These are phyloP conservation scores for Diprion similis DNA, from an alignment of 1,140 invertebrate species.

Conservation along the genomic window DNA sequence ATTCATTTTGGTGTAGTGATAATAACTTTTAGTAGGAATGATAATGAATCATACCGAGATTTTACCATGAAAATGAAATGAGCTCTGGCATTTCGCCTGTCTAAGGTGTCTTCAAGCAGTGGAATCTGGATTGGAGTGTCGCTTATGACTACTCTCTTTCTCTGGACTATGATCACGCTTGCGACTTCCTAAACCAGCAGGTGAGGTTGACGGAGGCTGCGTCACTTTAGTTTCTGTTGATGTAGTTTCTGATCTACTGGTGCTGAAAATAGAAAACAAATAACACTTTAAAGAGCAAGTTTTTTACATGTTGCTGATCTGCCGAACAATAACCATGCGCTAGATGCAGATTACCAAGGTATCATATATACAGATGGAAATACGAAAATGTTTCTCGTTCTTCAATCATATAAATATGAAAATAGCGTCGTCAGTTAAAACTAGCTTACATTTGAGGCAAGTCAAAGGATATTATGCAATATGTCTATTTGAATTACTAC, in stretches of 20 bases:
- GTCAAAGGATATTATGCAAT: too few relatives aligned
- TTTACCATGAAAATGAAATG: conserved; percentile 1
- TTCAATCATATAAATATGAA: too few relatives aligned
- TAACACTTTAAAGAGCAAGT: background rate
- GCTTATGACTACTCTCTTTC: conserved; percentile 44
- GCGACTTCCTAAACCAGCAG: conserved; percentile 29
- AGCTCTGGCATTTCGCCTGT: background rate
- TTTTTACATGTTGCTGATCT: too few relatives aligned
- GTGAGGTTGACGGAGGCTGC: conserved; percentile 10
- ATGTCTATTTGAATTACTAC: too few relatives aligned
- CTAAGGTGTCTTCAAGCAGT: conserved; percentile 24
- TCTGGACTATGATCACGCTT: conserved; percentile 54
- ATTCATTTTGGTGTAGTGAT: too few relatives aligned
- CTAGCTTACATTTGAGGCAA: too few relatives aligned
- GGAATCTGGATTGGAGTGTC: conserved; percentile 41
- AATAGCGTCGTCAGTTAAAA: too few relatives aligned
- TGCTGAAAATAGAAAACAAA: conserved; percentile 3
- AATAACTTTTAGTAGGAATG: too few relatives aligned
- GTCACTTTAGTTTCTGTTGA: background rate
- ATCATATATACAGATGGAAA: too few relatives aligned
- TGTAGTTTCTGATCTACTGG: background rate
- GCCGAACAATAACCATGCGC: too few relatives aligned
- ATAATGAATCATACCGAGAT: background rate
- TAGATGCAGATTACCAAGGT: too few relatives aligned
- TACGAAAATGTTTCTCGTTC: too few relatives aligned